phyloP scores from a whole-genome alignment of 2,797 vertebrate genomes.

The Babyrousa celebensis region DNA sequence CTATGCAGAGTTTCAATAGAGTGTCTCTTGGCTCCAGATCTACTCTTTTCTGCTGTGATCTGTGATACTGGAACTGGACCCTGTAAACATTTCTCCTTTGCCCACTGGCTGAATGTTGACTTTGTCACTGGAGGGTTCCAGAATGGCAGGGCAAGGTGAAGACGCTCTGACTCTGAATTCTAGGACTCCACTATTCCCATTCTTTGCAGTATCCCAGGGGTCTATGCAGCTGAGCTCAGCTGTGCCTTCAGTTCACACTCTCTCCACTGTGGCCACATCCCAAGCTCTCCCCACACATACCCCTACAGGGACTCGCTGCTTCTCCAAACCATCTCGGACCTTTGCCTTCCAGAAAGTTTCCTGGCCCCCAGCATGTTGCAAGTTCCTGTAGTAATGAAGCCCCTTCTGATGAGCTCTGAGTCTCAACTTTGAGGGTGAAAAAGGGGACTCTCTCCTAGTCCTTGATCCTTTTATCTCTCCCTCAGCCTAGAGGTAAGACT shows the following conservation, averaged over 20 bases:
- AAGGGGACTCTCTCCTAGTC: rapidly evolving
- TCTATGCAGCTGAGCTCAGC: background rate
- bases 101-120: background rate
- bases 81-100: background rate
- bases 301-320: too few species aligned
- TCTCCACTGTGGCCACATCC: background rate
- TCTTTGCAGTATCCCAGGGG: background rate
- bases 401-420: background rate
- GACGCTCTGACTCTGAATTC: background rate
- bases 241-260: background rate
- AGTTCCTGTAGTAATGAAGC: background rate
- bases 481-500: background rate
- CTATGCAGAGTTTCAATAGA: rapidly evolving
- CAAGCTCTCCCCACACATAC: background rate
- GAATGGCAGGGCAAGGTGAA: background rate
- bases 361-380: background rate
- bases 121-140: background rate
- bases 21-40: background rate
- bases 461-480: background rate
- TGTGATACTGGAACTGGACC: background rate
- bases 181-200: background rate
- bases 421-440: background rate
- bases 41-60: background rate
- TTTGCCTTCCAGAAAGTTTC: background rate
- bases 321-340: background rate